Percentiles rank a stretch among this genome's conserved stretches.
phyloP scores from a whole-genome alignment of 2,113 vertebrate genomes.

The Sorex fumeus region DNA sequence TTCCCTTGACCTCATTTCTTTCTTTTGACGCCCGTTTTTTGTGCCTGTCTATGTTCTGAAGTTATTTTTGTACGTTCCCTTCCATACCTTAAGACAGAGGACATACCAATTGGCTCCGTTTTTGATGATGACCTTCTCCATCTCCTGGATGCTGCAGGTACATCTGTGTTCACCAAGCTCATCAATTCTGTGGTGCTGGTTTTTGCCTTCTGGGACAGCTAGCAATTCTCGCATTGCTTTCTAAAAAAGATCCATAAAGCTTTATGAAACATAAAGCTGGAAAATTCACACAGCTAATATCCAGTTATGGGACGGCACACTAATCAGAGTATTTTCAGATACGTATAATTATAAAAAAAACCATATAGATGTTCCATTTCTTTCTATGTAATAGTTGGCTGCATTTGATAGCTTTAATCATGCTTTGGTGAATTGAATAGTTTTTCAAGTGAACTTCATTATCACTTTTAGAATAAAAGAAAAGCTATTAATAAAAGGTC shows the following conservation, averaged over 20 bases:
- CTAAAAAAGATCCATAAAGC: slow-evolving; percentile 19
- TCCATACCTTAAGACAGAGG: slow-evolving; percentile 17
- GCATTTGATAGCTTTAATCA: not conserved
- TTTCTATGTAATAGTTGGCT: not conserved
- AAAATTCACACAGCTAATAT: slow-evolving; percentile 8
- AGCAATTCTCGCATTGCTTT: slow-evolving; percentile 8
- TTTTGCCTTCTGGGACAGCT: slow-evolving; percentile 40
- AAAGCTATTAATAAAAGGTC: slow-evolving; percentile 16
- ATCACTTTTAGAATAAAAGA: not conserved
- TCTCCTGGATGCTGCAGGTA: slow-evolving; percentile 2
- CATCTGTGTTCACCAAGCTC: not conserved
- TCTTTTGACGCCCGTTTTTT: slow-evolving; percentile 16
- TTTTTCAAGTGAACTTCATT: slow-evolving; percentile 1
- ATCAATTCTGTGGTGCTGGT: slow-evolving; percentile 23
- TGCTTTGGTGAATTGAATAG: not conserved
- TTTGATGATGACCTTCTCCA: slow-evolving; percentile 35
- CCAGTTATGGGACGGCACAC: not conserved
- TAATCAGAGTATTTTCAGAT: slow-evolving; percentile 25
- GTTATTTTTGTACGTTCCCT: slow-evolving; percentile 67
- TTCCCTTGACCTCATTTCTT: slow-evolving; percentile 64
- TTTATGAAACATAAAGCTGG: slow-evolving; percentile 11
- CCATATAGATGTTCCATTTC: not conserved
- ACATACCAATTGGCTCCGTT: slow-evolving; percentile 31
- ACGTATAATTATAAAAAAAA: not conserved
- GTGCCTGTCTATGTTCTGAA: slow-evolving; percentile 40